phyloP scores from a whole-genome alignment of 1,140 invertebrate species.

The Homarus americanus region DNA sequence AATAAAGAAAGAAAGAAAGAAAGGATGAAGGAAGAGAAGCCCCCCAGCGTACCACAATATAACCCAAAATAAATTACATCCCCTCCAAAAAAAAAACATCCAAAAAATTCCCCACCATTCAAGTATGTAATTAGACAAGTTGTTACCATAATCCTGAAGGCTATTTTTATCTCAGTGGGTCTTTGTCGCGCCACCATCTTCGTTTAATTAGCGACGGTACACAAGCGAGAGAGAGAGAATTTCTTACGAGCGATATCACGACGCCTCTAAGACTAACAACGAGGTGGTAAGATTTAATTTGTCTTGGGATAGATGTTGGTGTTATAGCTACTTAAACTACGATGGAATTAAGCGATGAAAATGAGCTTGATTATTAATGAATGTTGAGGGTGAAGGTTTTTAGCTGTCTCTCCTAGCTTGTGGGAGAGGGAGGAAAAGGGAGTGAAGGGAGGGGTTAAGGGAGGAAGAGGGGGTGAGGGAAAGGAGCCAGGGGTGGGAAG shows the following conservation, averaged over 20 bases:
- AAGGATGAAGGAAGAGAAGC: no score
- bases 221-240: neutral
- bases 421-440: neutral
- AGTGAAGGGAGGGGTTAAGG: neutral
- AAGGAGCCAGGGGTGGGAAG: neutral
- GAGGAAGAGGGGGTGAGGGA: neutral
- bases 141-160: no score
- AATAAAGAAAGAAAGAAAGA: no score
- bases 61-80: no score
- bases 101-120: no score
- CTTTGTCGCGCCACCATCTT: no score
- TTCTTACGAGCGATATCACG: neutral
- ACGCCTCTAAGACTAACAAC: no score
- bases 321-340: neutral
- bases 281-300: neutral
- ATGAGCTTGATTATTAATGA: neutral
- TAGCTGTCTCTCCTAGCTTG: neutral
- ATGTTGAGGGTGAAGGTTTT: neutral
- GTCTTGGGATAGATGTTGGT: neutral
- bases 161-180: no score
- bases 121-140: no score
- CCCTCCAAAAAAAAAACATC: no score
- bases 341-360: neutral
- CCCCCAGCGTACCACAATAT: no score
- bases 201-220: no score